Percentiles rank a stretch among this genome's conserved stretches.
These are phyloP conservation scores for Cromileptes altivelis DNA, from an alignment of 2,113 vertebrate genomes.

Conservation along the genomic window DNA sequence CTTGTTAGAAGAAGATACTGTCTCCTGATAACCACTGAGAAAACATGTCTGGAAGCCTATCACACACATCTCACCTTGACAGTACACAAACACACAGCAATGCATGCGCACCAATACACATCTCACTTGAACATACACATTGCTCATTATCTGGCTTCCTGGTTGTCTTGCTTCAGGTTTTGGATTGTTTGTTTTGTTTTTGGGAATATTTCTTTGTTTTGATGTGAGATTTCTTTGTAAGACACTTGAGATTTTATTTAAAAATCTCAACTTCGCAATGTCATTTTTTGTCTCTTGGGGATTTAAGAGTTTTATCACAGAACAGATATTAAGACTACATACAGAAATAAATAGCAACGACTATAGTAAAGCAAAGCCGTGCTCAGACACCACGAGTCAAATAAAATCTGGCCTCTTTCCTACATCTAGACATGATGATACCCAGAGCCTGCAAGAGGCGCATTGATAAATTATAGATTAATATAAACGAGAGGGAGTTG, in stretches of 20 bases:
- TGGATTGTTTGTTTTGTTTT: slow-evolving; percentile 40
- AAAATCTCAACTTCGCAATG: background rate
- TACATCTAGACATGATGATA: slow-evolving; percentile 22
- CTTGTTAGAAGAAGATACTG: slow-evolving; percentile 40
- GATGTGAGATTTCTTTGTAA: slow-evolving; percentile 17
- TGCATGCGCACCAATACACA: background rate
- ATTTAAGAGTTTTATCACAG: slow-evolving; percentile 9
- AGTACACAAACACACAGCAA: background rate
- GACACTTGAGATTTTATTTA: background rate
- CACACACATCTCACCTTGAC: slow-evolving; percentile 3
- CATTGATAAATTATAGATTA: slow-evolving; percentile 67
- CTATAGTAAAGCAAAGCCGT: slow-evolving; percentile 14
- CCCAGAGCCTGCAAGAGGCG: slow-evolving; percentile 4
- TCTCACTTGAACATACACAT: background rate
- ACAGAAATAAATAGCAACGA: background rate
- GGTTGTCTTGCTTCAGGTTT: slow-evolving; percentile 2
- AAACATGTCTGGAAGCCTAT: slow-evolving; percentile 27
- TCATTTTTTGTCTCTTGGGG: background rate
- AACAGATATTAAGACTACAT: slow-evolving; percentile 10
- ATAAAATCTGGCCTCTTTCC: slow-evolving; percentile 34
- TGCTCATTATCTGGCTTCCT: slow-evolving; percentile 37
- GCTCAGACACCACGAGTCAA: slow-evolving; percentile 11
- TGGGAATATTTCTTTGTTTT: slow-evolving; percentile 1
- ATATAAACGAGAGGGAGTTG: slow-evolving; percentile 54
- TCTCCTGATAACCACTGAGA: slow-evolving; percentile 32